Percentiles rank a stretch among this genome's conserved stretches.
Conservation (phyloP, 2,888 invertebrate species). For the Eupithecia abbreviata region DNA sequence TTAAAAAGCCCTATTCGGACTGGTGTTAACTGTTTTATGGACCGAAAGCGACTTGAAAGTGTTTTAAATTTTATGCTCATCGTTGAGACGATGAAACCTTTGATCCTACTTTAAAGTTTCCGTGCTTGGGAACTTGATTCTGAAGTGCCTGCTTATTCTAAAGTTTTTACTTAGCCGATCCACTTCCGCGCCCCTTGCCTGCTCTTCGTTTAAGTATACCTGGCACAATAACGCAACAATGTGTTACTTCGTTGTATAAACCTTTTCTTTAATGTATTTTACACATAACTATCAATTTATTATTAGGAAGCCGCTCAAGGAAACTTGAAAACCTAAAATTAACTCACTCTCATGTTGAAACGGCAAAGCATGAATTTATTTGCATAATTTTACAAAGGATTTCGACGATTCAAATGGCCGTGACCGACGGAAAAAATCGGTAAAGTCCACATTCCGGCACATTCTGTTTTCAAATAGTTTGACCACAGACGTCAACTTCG, state of each 20-base stretch:
- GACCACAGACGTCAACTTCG: constrained; percentile 36
- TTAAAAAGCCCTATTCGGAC: constrained; percentile 57
- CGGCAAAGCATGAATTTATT: constrained; percentile 37
- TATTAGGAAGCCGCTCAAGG: background rate
- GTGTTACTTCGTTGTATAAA: background rate
- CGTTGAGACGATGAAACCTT: constrained; percentile 31
- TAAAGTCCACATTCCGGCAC: constrained; percentile 60
- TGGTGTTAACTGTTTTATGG: constrained; percentile 52
- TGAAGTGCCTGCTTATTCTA: constrained; percentile 27
- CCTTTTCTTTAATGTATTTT: background rate
- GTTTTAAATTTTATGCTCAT: constrained; percentile 39
- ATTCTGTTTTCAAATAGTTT: constrained; percentile 21
- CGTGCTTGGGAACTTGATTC: constrained; percentile 27
- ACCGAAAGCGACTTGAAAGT: constrained; percentile 42
- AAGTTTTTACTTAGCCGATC: constrained; percentile 21
- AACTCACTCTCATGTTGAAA: constrained; percentile 35
- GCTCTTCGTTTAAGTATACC: background rate
- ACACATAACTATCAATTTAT: background rate
- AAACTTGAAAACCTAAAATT: constrained; percentile 11
- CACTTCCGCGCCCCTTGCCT: background rate
- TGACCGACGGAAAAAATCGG: constrained; percentile 52
- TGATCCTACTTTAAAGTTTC: constrained; percentile 36
- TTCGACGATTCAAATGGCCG: constrained; percentile 37
- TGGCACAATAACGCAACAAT: background rate
- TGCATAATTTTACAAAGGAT: constrained; percentile 40